Evolutionary conservation across 92 coral and sea anemone genomes (phyloP), one percentile per base, ranked within the genome.

Genomic region (Galaxea fascicularis): DNA sequence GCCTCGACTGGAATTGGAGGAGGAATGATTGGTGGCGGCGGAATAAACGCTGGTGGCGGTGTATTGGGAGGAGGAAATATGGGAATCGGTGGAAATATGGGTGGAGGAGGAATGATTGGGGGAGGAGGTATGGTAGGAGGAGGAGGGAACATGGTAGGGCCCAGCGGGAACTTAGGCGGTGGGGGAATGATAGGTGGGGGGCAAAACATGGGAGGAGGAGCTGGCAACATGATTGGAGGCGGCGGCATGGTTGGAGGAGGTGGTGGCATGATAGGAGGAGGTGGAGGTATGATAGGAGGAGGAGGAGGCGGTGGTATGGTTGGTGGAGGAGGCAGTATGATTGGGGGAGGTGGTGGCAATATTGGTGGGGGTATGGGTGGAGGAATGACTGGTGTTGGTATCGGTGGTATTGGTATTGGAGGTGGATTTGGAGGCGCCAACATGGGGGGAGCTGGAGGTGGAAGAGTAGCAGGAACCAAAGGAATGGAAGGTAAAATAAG

Each of bases 401-500:
- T 62, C 20, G 82, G 84, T 18, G 69, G 65, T 7, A 5, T 30
- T 4, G 79, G 73, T 8, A 29, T 27, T 7, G 62, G 71, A 35
- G 84, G 84, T 2, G 74, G 71, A 64, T 10, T 79, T 28, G 86
- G 77, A 15, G 74, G 85, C 12, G 58, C 64, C 16, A 68, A 56
- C 27, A 30, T 85, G 45, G 56, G 70, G 31, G 91, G 91, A 10
- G 80, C 89, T 54, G 90, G 90, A 26, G 86, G 46, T 21, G 74
- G 88, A 81, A 25, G 14, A 0, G 13, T 39, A 21, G 88, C 29
- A 65, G 93, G 86, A 58, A 77, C 72, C 15, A 67, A 17, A 56
- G 91, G 91, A 71, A 87, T 90, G 89, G 85, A 87, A 71, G 89
- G 94, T 86, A 78, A 17, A 49, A 10, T 52, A 35, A 8, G 8